Base-by-base conservation (phyloP, 2,888 invertebrate genomes). In the Heliconius cydno region DNA sequence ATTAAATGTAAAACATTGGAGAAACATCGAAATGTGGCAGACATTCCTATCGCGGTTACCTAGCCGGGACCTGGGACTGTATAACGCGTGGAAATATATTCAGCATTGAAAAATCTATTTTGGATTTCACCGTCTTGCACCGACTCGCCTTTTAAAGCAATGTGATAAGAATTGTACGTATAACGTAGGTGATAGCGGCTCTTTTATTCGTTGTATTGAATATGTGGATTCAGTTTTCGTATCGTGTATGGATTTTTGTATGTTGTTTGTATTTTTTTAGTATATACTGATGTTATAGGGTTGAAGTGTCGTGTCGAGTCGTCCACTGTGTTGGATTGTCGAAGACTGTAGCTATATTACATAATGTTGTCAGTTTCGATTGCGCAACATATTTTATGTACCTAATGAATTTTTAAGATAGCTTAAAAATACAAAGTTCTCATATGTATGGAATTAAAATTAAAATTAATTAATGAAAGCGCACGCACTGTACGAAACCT, bases 31-130 rank as follows among this genome's bases (percentile, higher is more conserved):
- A 63, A 63, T 57, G 28, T 28, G 19, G 28, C 15, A 28, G 15
- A 25, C 28, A 65, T 75, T 65, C 60, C 25, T 10, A 15, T 25
- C 34, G n/a, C 22, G 19, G 57, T 57, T 57, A 25, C 63, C 60
- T 60, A 2, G 22, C 3, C 34, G 63, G 6, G 65, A 63, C 74
- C 60, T 25, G 60, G 5, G 9, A 28, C 22, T 65, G 41, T 75
- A 46, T 41, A 66, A 66, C 65, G 46, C 75, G 28, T 19, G 28
- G 22, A 75, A 75, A 75, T 63, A 65, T 46, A 75, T 66, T 65
- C 57, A 34, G 13, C 28, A 75, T 46, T 75, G 75, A 75, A 75
- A 66, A 65, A 75, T 75, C 65, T 41, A 60, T 57, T 34, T 73
- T 34, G 28, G n/a, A 63, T 75, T 66, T 57, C 60, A 60, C 19